Base-by-base conservation (phyloP, 1,140 invertebrate genomes). In the Drosophila punjabiensis region DNA sequence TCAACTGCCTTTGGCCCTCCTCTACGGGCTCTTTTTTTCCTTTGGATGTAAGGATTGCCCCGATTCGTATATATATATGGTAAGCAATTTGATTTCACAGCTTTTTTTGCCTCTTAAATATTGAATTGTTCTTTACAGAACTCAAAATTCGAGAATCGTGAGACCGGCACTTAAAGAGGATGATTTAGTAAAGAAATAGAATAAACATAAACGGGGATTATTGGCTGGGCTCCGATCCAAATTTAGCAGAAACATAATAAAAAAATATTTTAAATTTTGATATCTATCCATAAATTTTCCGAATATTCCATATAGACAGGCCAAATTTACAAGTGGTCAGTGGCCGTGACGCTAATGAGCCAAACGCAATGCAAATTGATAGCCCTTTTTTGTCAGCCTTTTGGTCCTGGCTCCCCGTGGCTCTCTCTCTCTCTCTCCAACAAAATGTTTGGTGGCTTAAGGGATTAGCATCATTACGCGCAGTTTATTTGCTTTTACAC, bases 301-400 rank as follows among this genome's bases (percentile, higher is more conserved):
- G 69, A 65, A 81, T 79, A 60, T 81, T 47, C 59, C 45, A 58
- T 47, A 70, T 64, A 74, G 66, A 65, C 48, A 65, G 37, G 73
- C 69, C 30, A 79, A 79, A 79, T 80, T 64, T 67, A 60, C 76
- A 83, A 84, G 67, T 85, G 86, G 74, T 82, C 79, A 82, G 71
- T 83, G 71, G 43, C 37, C 48, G 75, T 61, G 74, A 66, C 79
- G 76, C 86, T 89, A 89, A 89, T 89, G 86, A 89, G 86, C 68
- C 82, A 70, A 85, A 76, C 65, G 76, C 86, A 86, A 89, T 89
- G 86, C 87, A 90, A 89, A 90, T 89, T 89, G 82, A 89, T 89
- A 65, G 82, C 79, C 67, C 59, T 76, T 69, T 83, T 76, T 68
- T 68, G 68, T 45, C 48, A 69, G 70, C 37, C 33, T 58, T 18